Evolutionary conservation across 2,113 vertebrate genomes (phyloP), one percentile per base, ranked within the genome.

Genomic region (Oceanodroma tethys): DNA sequence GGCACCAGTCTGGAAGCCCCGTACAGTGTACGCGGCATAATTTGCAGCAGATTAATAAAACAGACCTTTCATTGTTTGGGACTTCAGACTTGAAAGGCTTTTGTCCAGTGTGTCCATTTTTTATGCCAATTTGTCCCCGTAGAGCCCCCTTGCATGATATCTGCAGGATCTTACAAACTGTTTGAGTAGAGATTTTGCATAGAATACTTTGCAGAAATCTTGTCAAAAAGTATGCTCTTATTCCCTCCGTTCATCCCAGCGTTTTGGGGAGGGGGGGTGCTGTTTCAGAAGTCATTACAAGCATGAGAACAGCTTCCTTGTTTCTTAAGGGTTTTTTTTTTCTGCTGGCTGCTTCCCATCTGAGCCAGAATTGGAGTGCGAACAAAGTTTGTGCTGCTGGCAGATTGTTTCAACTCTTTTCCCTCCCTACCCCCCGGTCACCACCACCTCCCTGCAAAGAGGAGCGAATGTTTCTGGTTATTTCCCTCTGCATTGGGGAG

Each of bases 321-420:
- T 81, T 90, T 88, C 86, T 86, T 70, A 62, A 90, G 65, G 59
- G 30, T 9, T 74, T 50, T 18, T 13, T 82, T 50, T 17, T 42
- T 40, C 68, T 86, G 83, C 76, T 96, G 76, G 86, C 92, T 92
- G 92, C 79, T 91, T 92, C 96, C 88, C 80, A 78, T 93, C 47
- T 74, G 94, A 92, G 86, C 27, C 94, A 81, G 94, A 95, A 86
- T 20, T 95, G 96, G 95, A 95, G 94, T 53, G 83, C 16, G 76
- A 95, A 95, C 94, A 96, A 90, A 93, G 93, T 96, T 78, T 55
- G 86, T 63, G 80, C 81, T 93, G 90, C 92, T 93, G 94, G 94
- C 92, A 91, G 94, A 93, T 87, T 91, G 84, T 85, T 93, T 50
- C 55, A 85, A 25, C 88, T 86, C 90, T 85, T 70, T 78, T 91